Evolutionary conservation across 1,140 invertebrate genomes (phyloP).

Genomic region (Dolichoris vasculosae): DNA sequence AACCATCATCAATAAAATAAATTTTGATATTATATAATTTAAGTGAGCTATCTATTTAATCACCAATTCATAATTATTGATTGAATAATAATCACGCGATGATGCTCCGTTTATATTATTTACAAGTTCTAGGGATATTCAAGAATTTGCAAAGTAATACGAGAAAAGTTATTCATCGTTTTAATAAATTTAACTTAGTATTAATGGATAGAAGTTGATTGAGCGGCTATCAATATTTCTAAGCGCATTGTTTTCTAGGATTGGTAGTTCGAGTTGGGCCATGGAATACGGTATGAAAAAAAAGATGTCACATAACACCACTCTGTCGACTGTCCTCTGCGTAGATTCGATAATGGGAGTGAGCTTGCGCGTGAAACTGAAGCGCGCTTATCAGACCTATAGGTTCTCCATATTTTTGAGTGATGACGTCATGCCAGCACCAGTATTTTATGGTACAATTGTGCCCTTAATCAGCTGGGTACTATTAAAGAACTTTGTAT

Average conservation of each 20-base stretch:
- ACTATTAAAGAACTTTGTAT: slow-evolving; percentile 87
- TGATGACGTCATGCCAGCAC: slow-evolving; percentile 90
- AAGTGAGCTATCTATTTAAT: too few species aligned
- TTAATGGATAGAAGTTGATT: neutral
- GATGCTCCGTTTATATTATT: too few species aligned
- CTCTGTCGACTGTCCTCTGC: slow-evolving; percentile 87
- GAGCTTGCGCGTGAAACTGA: slow-evolving; percentile 89
- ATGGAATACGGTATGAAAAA: slow-evolving; percentile 95
- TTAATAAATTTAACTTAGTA: neutral
- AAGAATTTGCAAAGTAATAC: too few species aligned
- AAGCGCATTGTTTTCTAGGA: neutral
- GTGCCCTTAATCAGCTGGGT: slow-evolving; percentile 88
- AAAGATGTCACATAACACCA: slow-evolving; percentile 92
- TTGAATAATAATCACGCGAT: too few species aligned
- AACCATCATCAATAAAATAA: too few species aligned
- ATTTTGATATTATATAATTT: too few species aligned
- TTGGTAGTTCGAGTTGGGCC: slow-evolving; percentile 89
- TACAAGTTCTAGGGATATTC: too few species aligned
- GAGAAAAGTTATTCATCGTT: too few species aligned
- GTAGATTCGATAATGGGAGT: slow-evolving; percentile 92
- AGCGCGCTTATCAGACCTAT: slow-evolving; percentile 90
- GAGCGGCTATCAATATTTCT: neutral
- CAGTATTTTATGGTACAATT: slow-evolving; percentile 94
- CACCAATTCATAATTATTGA: too few species aligned
- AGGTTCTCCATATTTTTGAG: slow-evolving; percentile 92